phyloP scores from a whole-genome alignment of 2,797 vertebrate species.

The Anas flavirostris region DNA sequence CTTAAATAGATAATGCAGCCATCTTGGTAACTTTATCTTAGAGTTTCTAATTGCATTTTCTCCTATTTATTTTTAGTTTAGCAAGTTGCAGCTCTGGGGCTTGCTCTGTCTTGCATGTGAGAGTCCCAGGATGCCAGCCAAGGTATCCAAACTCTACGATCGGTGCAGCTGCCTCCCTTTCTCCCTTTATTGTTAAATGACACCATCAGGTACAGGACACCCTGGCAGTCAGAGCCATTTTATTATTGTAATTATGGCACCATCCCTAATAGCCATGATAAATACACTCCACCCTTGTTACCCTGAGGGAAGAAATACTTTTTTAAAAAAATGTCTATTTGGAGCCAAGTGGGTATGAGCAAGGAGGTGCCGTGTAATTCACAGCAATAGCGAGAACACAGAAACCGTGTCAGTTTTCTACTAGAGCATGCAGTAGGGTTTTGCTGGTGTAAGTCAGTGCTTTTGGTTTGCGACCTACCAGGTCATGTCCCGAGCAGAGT shows the following conservation, averaged over 20 bases:
- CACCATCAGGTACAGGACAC: slow-evolving; percentile 63
- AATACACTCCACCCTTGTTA: slow-evolving; percentile 64
- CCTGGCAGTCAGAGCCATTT: slow-evolving; percentile 58
- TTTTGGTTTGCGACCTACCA: background rate
- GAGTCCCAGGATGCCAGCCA: slow-evolving; percentile 69
- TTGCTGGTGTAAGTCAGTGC: background rate
- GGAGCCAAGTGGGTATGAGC: slow-evolving; percentile 51
- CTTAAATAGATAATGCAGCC: slow-evolving; percentile 76
- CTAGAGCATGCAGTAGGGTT: background rate
- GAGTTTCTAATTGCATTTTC: slow-evolving; percentile 74
- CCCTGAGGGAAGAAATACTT: slow-evolving; percentile 47
- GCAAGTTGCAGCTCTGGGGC: slow-evolving; percentile 66
- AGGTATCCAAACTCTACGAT: slow-evolving; percentile 23
- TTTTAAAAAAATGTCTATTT: background rate
- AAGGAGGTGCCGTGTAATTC: slow-evolving; percentile 34
- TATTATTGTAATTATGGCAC: slow-evolving; percentile 69
- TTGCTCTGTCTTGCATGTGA: slow-evolving; percentile 69
- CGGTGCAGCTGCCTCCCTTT: slow-evolving; percentile 25
- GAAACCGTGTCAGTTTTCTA: background rate
- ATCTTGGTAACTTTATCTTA: slow-evolving; percentile 75
- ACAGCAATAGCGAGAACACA: background rate
- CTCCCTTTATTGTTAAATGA: slow-evolving; percentile 55
- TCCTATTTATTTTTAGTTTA: slow-evolving; percentile 78
- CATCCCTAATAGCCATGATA: slow-evolving; percentile 53
- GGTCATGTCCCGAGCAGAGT: background rate